These are phyloP conservation scores for Aphelocoma californica DNA, from an alignment of 2,797 vertebrate genomes.

Conservation along the genomic window DNA sequence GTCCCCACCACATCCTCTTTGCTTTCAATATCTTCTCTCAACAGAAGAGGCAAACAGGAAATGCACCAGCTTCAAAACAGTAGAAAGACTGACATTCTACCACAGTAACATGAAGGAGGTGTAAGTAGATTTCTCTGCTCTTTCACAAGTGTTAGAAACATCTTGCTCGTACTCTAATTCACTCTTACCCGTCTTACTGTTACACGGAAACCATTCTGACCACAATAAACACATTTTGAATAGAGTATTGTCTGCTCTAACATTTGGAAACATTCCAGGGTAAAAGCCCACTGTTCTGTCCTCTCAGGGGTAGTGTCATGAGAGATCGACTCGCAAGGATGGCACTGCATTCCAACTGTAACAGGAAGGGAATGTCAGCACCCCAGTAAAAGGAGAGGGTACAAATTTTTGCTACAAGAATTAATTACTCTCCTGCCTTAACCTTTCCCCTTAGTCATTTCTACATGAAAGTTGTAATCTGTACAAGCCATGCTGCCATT, in stretches of 20 bases:
- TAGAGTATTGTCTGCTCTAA: background rate
- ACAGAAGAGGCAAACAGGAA: background rate
- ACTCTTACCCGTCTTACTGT: background rate
- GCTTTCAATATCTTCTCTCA: background rate
- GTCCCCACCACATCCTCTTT: background rate
- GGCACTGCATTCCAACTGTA: background rate
- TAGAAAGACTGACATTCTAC: background rate
- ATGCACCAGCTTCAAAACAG: background rate
- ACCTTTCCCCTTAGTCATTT: background rate
- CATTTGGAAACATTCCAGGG: background rate
- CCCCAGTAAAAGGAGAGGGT: background rate
- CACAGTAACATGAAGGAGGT: background rate
- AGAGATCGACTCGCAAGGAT: background rate
- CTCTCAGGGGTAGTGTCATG: rapidly evolving
- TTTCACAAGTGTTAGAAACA: background rate
- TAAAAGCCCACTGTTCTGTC: background rate
- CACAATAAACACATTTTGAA: background rate
- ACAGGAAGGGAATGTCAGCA: background rate
- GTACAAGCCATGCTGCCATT: background rate
- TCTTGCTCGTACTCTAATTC: background rate
- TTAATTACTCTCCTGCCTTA: background rate
- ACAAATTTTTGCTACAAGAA: background rate
- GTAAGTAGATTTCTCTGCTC: background rate
- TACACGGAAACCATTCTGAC: background rate
- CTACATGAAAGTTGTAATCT: background rate